phyloP scores from a whole-genome alignment of 2,797 vertebrate genomes.

The Oreochromis grahami region DNA sequence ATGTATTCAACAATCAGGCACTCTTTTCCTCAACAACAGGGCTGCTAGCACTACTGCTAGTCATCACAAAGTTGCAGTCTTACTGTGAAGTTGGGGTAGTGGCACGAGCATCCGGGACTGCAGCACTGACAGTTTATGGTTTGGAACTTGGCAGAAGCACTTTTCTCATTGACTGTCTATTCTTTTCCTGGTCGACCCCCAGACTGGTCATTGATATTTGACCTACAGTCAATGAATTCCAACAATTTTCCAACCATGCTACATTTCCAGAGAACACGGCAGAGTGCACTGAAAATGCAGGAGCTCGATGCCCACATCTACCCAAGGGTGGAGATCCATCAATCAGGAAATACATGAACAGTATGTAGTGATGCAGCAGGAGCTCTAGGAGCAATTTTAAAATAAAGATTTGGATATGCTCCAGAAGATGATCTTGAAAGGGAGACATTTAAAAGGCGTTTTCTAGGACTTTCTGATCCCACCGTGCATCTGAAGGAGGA shows the following conservation, averaged over 20 bases:
- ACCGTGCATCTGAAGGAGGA: background rate
- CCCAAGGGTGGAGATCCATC: background rate
- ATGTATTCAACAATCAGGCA: background rate
- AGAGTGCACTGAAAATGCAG: background rate
- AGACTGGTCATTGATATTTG: background rate
- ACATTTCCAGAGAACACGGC: background rate
- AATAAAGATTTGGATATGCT: accelerated
- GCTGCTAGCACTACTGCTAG: background rate
- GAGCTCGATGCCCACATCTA: accelerated
- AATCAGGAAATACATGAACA: accelerated
- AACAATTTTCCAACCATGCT: background rate
- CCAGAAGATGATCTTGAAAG: background rate
- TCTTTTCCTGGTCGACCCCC: accelerated
- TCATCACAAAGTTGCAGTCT: background rate
- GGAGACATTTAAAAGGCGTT: accelerated
- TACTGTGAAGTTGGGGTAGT: background rate
- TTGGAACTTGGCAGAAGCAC: background rate
- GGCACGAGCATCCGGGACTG: background rate
- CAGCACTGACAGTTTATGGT: background rate
- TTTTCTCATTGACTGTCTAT: background rate
- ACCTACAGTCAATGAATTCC: background rate
- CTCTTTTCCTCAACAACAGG: background rate
- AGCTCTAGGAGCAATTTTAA: background rate
- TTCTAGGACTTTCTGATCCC: background rate
- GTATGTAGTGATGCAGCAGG: accelerated